Evolutionary conservation across 2,113 vertebrate species (phyloP), one percentile per base, ranked within the genome.

Genomic region (Casuarius casuarius): DNA sequence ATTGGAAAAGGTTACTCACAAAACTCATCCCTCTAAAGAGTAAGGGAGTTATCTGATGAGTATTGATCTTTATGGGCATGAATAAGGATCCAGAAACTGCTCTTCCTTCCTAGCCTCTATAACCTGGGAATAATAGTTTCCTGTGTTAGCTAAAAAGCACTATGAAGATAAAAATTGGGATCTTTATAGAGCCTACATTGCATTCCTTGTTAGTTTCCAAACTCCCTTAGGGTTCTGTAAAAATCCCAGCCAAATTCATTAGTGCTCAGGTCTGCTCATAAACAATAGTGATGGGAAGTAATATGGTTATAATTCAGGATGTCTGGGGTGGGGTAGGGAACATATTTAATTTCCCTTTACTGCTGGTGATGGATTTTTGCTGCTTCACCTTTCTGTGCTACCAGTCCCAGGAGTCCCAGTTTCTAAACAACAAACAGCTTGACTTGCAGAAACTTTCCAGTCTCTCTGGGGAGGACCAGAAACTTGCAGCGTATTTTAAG

Each of bases 381-480:
- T 94, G 91, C 87, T 95, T 97, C 93, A 94, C 90, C 84, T 95
- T 91, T 91, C 91, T 88, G 33, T 84, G 83, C 77, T 94, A 84
- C 87, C 0, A 5, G 89, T 96, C 95, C 94, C 89, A 93, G 79
- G 52, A 92, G 94, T 91, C 80, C 71, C 56, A 92, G 40, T 33
- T 61, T 91, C 90, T 91, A 91, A 94, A 97, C 82, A 92, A 66
- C 90, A 95, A 95, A 96, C 92, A 94, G 85, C 95, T 95, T 96
- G 89, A 95, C 97, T 96, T 91, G 84, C 92, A 95, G 95, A 97
- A 96, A 97, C 97, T 97, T 97, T 97, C 71, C 19, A 10, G 49
- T 93, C 90, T 95, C 96, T 97, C 94, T 95, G 68, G 97, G 92
- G 67, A 97, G 68, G 73, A 86, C 42, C 70, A 94, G 76, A 87